Evolutionary conservation across 2,797 vertebrate genomes (phyloP).

Genomic region (Anguilla anguilla): DNA sequence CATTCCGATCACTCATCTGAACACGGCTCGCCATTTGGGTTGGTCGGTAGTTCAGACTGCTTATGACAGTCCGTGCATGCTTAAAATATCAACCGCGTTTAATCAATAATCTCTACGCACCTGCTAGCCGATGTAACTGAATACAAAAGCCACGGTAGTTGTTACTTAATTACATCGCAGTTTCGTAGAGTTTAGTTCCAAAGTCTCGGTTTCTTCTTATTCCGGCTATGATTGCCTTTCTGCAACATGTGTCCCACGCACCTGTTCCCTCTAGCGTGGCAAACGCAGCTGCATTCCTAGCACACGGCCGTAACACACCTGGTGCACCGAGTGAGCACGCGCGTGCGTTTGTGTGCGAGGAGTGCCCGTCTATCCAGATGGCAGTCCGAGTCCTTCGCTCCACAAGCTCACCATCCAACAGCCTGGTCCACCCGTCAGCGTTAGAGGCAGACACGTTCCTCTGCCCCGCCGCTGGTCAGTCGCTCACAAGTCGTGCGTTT

Average conservation of each 20-base stretch:
- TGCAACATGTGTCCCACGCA: conserved; percentile 57
- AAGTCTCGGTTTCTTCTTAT: conserved; percentile 22
- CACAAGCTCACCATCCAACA: conserved; percentile 33
- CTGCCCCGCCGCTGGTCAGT: conserved; percentile 41
- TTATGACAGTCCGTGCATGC: background rate
- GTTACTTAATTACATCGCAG: conserved; percentile 17
- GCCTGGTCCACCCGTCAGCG: conserved; percentile 37
- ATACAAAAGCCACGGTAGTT: background rate
- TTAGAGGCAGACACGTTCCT: background rate
- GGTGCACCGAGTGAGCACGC: conserved; percentile 46
- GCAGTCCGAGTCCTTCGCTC: background rate
- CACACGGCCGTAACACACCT: conserved; percentile 70
- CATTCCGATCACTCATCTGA: background rate
- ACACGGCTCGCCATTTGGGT: background rate
- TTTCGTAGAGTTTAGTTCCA: conserved; percentile 7
- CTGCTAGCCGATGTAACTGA: conserved; percentile 25
- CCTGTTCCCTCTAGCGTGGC: conserved; percentile 66
- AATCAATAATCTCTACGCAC: conserved; percentile 10
- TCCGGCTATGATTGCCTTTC: conserved; percentile 34
- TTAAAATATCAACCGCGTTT: background rate
- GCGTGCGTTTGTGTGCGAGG: conserved; percentile 46
- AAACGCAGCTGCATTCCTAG: conserved; percentile 65
- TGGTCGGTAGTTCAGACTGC: background rate
- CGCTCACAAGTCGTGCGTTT: no score
- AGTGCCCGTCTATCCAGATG: conserved; percentile 13